Percentiles rank a stretch among this genome's conserved stretches.
Conservation (phyloP, 2,888 invertebrate species). For the Sinodicranocentrus sp. region DNA sequence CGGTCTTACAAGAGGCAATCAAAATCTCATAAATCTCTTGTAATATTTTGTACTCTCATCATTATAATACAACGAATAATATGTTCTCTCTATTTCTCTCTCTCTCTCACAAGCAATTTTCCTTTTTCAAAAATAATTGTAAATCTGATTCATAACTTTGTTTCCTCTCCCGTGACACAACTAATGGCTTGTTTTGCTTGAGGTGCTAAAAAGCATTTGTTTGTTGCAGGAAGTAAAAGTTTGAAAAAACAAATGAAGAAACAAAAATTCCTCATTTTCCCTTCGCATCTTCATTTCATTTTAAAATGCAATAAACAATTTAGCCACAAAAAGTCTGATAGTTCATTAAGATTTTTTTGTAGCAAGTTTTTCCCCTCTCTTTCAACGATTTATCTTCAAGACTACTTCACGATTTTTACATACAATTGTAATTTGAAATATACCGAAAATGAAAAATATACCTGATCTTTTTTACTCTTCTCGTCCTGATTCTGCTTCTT, state of each 20-base stretch:
- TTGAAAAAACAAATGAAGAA: constrained; percentile 20
- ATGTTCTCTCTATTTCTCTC: neutral
- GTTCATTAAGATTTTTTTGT: constrained; percentile 31
- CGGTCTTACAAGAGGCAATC: constrained; percentile 50
- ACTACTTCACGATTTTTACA: too few species aligned
- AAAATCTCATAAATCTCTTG: constrained; percentile 56
- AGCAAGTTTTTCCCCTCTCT: too few species aligned
- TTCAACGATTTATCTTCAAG: too few species aligned
- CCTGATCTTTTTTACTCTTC: constrained; percentile 26
- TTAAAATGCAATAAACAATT: constrained; percentile 38
- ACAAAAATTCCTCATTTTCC: neutral
- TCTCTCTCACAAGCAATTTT: neutral
- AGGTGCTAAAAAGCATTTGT: constrained; percentile 1
- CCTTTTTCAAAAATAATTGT: constrained; percentile 8
- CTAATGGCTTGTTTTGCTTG: constrained; percentile 6
- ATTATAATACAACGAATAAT: neutral
- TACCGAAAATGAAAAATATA: too few species aligned
- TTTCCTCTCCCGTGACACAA: constrained; percentile 24
- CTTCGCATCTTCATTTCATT: neutral
- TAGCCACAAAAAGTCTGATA: constrained; percentile 5
- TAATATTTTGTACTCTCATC: constrained; percentile 9
- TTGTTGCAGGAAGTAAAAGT: constrained; percentile 57
- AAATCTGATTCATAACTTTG: constrained; percentile 31
- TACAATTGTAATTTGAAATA: too few species aligned
- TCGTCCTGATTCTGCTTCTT: constrained; percentile 27